These are phyloP conservation scores for Amazona guildingii DNA, from an alignment of 2,113 vertebrate species.

Conservation along the genomic window DNA sequence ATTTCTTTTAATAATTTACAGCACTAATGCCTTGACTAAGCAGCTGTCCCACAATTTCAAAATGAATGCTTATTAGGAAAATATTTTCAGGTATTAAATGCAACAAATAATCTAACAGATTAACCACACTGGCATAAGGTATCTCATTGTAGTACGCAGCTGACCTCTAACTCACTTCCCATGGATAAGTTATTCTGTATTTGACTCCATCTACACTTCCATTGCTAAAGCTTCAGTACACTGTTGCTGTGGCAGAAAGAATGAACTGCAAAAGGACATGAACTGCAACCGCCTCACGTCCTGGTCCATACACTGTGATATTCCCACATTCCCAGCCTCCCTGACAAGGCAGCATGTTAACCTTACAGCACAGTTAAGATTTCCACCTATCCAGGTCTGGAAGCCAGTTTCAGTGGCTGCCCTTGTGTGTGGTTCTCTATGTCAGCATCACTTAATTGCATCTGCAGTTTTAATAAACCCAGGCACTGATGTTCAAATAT, in stretches of 20 bases:
- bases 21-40: background rate
- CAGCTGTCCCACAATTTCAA: background rate
- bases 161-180: background rate
- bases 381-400: too few relatives aligned
- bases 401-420: background rate
- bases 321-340: background rate
- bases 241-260: background rate
- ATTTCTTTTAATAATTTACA: background rate
- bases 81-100: background rate
- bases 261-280: background rate
- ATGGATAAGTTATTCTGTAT: background rate
- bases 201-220: background rate
- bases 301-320: background rate
- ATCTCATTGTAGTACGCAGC: fast-evolving
- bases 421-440: background rate
- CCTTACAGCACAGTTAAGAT: background rate
- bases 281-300: fast-evolving
- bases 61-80: background rate
- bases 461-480: background rate
- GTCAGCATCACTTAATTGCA: background rate
- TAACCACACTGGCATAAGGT: background rate
- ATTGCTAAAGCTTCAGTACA: background rate
- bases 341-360: background rate
- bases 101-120: background rate
- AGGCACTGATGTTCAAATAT: background rate